A percentile compares a stretch with the other conserved stretches of the same genome.
Evolutionary conservation across 2,797 vertebrate species (phyloP).

Genomic region (Crypturellus tataupa): DNA sequence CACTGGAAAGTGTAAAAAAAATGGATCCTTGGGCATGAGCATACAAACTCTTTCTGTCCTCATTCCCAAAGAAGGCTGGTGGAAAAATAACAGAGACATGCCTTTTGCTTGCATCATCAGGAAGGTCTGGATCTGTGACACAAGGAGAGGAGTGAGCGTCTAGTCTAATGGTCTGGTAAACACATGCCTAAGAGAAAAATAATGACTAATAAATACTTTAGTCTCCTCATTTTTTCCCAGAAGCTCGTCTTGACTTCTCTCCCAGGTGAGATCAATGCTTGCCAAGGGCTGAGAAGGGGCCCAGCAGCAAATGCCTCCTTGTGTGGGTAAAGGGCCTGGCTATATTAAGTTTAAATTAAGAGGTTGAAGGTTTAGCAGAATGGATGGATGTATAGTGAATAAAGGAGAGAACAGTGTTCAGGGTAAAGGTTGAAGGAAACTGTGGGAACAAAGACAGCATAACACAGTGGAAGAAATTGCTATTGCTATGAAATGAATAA

Average conservation of each 20-base stretch:
- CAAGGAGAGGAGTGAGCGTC: background rate
- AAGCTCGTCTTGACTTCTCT: background rate
- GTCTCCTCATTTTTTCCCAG: background rate
- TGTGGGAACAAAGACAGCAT: background rate
- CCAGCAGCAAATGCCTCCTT: background rate
- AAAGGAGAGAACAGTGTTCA: background rate
- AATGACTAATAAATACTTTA: background rate
- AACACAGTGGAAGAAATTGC: background rate
- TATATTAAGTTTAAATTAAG: background rate
- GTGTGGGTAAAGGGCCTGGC: background rate
- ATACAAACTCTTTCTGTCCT: background rate
- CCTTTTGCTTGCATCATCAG: background rate
- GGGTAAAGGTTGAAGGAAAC: background rate
- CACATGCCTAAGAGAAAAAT: background rate
- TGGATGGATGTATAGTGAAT: background rate
- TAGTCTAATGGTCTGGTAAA: slow-evolving; percentile 18
- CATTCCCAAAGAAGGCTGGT: slow-evolving; percentile 25
- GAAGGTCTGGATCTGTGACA: background rate
- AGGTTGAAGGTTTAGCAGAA: background rate
- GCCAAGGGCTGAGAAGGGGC: background rate
- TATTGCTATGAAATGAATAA: background rate
- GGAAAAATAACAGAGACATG: slow-evolving; percentile 13
- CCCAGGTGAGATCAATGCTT: background rate
- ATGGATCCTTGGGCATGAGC: background rate
- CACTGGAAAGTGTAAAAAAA: slow-evolving; percentile 18